Evolutionary conservation across 1,140 invertebrate species (phyloP), one percentile per base, ranked within the genome.

Genomic region (Nilaparvata lugens): DNA sequence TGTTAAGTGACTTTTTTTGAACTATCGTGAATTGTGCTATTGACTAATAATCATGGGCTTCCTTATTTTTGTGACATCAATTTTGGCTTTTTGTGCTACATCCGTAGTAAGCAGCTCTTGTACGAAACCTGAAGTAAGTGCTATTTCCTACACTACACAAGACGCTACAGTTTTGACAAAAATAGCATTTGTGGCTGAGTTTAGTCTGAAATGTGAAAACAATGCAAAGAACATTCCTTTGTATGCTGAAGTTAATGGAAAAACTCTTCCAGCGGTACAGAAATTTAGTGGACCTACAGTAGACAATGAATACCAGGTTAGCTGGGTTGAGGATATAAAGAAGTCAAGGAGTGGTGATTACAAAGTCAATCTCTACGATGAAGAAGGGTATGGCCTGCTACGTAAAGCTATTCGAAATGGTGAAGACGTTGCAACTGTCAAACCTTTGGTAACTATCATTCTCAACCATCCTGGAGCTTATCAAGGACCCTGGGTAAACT

Each of bases 401-500:
- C 81, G 87, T 18, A 90, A 91, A 70, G 86, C 87, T 25, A 74
- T 85, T 58, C 80, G 87, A 58, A 82, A 82, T 65, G 81, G 81
- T 45, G 84, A 85, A 68, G 83, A 87, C 69, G 76, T 78, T 51
- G 76, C 79, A 18, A 73, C 75, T 51, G 83, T 94, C 6, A 83
- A 86, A 63, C 84, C 90, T 1, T 72, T 95, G 9, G 80, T 85
- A 59, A 84, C 84, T 52, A 83, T 96, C 43, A 78, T 82, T 23
- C 72, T 95, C 0, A 83, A 85, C 64, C 89, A 94, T 70, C 86
- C 89, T 61, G 89, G 92, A 65, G 85, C 92, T 61, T 96, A 93
- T 75, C 87, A 85, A 65, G 94, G 94, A 14, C 92, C 92, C 6
- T 90, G 88, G 85, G 81, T 97, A 11, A 93, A 94, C 68, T 93